Conservation (phyloP, 1,140 invertebrate genomes). For the Acromyrmex charruanus region DNA sequence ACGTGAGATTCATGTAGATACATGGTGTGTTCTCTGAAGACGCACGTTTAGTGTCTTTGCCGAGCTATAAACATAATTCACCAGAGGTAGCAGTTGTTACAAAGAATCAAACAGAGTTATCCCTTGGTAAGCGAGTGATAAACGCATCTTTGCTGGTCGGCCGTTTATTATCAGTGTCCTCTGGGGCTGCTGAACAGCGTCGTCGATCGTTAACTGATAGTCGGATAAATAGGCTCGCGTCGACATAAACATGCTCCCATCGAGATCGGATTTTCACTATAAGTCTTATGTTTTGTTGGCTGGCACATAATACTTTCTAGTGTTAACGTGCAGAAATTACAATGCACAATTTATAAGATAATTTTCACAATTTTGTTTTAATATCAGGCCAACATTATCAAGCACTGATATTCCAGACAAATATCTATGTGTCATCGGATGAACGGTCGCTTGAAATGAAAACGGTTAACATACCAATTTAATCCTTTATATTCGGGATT, state of each 20-base stretch:
- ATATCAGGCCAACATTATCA: not conserved
- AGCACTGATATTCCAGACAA: not conserved
- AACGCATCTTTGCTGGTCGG: slow-evolving; percentile 29
- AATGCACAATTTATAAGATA: not conserved
- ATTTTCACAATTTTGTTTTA: not conserved
- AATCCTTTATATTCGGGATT: slow-evolving; percentile 28
- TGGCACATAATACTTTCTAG: not conserved
- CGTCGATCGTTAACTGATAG: slow-evolving; percentile 72
- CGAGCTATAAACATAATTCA: slow-evolving; percentile 58
- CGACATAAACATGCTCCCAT: slow-evolving; percentile 62
- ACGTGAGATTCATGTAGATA: slow-evolving; percentile 15
- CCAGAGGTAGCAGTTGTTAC: slow-evolving; percentile 21
- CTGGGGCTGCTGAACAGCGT: slow-evolving; percentile 34
- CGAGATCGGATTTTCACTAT: slow-evolving; percentile 22
- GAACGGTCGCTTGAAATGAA: not conserved
- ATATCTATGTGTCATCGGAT: not conserved
- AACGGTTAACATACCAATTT: not conserved
- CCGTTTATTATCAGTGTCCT: slow-evolving; percentile 51
- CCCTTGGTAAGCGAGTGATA: slow-evolving; percentile 57
- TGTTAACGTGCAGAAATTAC: not conserved
- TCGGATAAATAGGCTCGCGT: slow-evolving; percentile 58
- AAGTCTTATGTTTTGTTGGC: slow-evolving; percentile 35
- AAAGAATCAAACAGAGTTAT: slow-evolving; percentile 56
- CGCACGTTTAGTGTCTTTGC: slow-evolving; percentile 50
- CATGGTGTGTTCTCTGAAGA: slow-evolving; percentile 30